Evolutionary conservation across 2,113 vertebrate genomes (phyloP).

Genomic region (Microcebus tavaratra): DNA sequence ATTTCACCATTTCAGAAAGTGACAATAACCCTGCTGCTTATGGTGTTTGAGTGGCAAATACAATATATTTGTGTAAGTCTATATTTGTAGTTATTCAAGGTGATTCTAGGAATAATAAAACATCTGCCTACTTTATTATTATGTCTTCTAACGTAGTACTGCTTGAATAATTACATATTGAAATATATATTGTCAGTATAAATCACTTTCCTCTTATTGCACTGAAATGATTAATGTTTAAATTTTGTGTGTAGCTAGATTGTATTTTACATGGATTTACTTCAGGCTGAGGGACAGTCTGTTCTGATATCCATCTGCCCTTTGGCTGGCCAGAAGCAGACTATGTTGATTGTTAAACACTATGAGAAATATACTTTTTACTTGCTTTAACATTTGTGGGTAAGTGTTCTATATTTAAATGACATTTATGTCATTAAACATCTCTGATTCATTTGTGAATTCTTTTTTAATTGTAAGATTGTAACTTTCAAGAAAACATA

Average conservation of each 20-base stretch:
- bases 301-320: neutral
- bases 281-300: neutral
- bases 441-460: neutral
- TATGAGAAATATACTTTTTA: neutral
- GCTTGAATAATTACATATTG: neutral
- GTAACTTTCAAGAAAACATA: neutral
- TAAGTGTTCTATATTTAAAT: neutral
- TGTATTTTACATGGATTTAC: neutral
- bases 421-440: neutral
- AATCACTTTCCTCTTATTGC: neutral
- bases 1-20: neutral
- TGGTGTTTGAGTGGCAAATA: neutral
- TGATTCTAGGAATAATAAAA: neutral
- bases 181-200: neutral
- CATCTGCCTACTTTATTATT: neutral
- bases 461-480: neutral
- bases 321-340: neutral
- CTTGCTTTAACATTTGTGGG: neutral
- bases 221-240: neutral
- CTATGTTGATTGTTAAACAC: neutral
- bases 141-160: neutral
- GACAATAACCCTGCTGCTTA: accelerated
- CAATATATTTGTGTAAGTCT: neutral
- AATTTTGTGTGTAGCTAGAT: neutral
- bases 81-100: neutral